A percentile compares a stretch with the other conserved stretches of the same genome.
These are phyloP conservation scores for Podarcis siculus DNA, from an alignment of 2,797 vertebrate genomes.

Conservation along the genomic window DNA sequence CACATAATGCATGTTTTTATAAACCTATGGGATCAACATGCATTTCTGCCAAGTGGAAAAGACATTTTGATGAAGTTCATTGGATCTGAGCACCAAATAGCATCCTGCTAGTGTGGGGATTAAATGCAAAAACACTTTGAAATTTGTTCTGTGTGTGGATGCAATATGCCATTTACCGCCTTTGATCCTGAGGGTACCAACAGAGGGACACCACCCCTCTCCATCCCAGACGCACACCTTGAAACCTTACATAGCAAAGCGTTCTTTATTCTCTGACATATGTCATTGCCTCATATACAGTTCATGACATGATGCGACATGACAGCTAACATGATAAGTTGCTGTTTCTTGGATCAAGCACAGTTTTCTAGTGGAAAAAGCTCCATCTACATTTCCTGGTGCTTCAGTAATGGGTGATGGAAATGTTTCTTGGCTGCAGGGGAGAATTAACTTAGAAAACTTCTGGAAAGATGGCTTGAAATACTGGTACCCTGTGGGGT, in stretches of 20 bases:
- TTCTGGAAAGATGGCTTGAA: too few relatives aligned
- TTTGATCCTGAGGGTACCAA: slow-evolving; percentile 20
- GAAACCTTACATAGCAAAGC: slow-evolving; percentile 38
- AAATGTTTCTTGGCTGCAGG: background rate
- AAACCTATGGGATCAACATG: too few relatives aligned
- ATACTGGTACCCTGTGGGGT: too few relatives aligned
- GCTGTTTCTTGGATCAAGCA: slow-evolving; percentile 37
- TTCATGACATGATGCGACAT: slow-evolving; percentile 44
- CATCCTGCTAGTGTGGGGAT: background rate
- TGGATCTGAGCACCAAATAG: slow-evolving; percentile 16
- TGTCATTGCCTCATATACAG: slow-evolving; percentile 41
- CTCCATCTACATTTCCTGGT: background rate
- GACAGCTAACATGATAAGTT: slow-evolving; percentile 26
- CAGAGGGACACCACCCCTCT: slow-evolving; percentile 1
- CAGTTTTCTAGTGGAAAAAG: background rate
- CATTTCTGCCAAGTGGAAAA: slow-evolving; percentile 1
- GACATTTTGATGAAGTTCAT: slow-evolving; percentile 35
- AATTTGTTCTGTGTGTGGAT: slow-evolving; percentile 28
- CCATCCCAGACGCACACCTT: background rate
- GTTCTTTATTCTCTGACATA: slow-evolving; percentile 42
- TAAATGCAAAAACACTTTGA: slow-evolving; percentile 42
- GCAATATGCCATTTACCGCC: slow-evolving; percentile 33
- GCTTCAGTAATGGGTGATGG: background rate
- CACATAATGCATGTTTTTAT: background rate
- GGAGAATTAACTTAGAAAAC: background rate